Evolutionary conservation across 2,797 vertebrate genomes (phyloP), one percentile per base, ranked within the genome.

Genomic region (Phoxinus dragarum): DNA sequence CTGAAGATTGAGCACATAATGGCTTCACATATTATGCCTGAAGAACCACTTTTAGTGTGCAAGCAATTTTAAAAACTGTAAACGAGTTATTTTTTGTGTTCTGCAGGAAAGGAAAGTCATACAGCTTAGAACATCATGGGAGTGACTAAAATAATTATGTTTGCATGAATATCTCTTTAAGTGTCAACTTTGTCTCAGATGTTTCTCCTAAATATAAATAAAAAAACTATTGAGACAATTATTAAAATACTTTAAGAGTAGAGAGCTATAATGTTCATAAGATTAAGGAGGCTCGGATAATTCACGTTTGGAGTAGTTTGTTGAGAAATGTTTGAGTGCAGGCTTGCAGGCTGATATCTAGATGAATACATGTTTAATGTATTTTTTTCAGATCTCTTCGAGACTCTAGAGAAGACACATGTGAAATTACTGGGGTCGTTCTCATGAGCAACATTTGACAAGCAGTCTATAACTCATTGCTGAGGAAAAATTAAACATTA

Each of bases 391-490:
- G 34, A 38, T 10, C 19, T 68, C 19, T 38, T 68, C 2, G 3
- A 44, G 3, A 38, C 19, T 38, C 73, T 56, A 27, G 36, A 42
- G 14, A 34, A n/a, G 36, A 64, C 12, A 78, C 10, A 76, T 56
- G 10, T 36, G 36, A 61, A n/a, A 42, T 61, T 19, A 16, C 23
- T 78, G 54, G 6, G 21, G 27, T 34, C 44, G 34, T 74, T 49
- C 34, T 76, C 54, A n/a, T 19, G 49, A 75, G 52, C 34, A 76
- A 40, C 74, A 49, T 80, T 27, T 34, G 56, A 47, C n/a, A 66
- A 21, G 17, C 27, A 44, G 44, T 52, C 27, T 66, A 49, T 47
- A 68, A 47, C 23, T 36, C 61, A 80, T 36, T 49, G 61, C 44
- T 68, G 27, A 44, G 44, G 6, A 75, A 80, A 59, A 59, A 59